Conservation (phyloP, 2,797 vertebrate species). For the Gymnoscopelus microlampas region DNA sequence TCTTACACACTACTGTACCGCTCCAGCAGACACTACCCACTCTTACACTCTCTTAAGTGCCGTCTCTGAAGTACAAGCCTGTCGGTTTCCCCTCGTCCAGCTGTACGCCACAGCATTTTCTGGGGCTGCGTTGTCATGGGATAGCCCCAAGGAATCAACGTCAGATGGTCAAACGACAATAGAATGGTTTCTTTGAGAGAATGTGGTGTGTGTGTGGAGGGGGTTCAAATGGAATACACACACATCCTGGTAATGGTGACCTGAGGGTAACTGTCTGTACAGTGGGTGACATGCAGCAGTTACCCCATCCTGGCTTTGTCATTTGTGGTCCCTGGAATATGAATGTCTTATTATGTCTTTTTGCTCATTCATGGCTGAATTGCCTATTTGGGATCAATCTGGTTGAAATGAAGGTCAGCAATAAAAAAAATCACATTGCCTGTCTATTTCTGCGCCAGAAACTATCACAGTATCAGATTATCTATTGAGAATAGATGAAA, state of each 20-base stretch:
- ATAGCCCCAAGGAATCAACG: conserved; percentile 52
- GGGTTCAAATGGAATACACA: conserved; percentile 51
- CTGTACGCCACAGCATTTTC: conserved; percentile 57
- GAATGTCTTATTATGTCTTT: conserved; percentile 8
- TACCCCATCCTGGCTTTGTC: conserved; percentile 22
- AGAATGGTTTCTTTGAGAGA: conserved; percentile 43
- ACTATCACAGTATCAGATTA: too few relatives aligned
- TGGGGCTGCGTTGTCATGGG: conserved; percentile 60
- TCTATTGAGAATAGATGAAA: too few relatives aligned
- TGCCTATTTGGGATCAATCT: background rate
- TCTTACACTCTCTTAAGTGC: conserved; percentile 38
- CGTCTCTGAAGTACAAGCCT: conserved; percentile 36
- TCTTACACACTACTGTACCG: conserved; percentile 9
- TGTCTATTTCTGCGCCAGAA: too few relatives aligned
- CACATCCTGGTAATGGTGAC: conserved; percentile 20
- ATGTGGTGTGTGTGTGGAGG: conserved; percentile 28
- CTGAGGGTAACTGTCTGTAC: conserved; percentile 24
- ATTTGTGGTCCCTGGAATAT: conserved; percentile 22
- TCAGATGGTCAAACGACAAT: conserved; percentile 67
- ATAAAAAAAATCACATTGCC: too few relatives aligned
- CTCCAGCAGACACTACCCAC: background rate
- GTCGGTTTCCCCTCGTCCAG: conserved; percentile 37
- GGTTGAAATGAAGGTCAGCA: background rate
- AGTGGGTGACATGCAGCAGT: conserved; percentile 33
- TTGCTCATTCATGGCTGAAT: conserved; percentile 3